Evolutionary conservation across 2,888 invertebrate species (phyloP), one percentile per base, ranked within the genome.

Genomic region (Diarsia dahlii): DNA sequence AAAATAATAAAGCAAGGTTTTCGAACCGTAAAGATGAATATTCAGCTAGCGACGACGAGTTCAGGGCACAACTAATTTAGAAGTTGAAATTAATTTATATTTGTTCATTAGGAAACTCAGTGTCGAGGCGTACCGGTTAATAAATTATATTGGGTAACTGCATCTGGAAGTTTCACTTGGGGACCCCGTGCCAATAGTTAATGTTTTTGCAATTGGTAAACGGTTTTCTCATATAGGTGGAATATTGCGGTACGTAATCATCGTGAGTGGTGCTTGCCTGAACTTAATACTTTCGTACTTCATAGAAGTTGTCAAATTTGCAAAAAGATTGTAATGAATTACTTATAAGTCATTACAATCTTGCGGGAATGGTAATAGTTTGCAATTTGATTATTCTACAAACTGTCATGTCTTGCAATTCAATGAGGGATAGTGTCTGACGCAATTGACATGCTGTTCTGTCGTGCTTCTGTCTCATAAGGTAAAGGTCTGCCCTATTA

Each of bases 81-180:
- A 65, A 84, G 68, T 84, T 68, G 23, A 69, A 81, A 80, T 80
- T 81, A 84, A 84, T 80, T 81, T 73, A 58, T 28, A 71, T 52
- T 82, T 82, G 80, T 83, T 84, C 39, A 62, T 73, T 80, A 69
- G n/a, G 39, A 45, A 81, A 84, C 34, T 80, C 68, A 50, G 50
- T 48, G 64, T 60, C 3, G 54, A 9, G 23, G 15, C 13, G 39
- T 15, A 23, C 12, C 13, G 3, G 54, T 50, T 63, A 23, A 23
- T 20, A 46, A 50, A 45, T 76, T 76, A 39, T 45, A 66, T 62
- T 45, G 50, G 9, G 20, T 28, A 54, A 45, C n/a, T 48, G 65
- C 39, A 65, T 18, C 28, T 18, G 9, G 15, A 18, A 18, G 23
- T 60, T 58, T 23, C 15, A 15, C 6, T 8, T 28, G 18, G 9